Conservation (phyloP, 2,888 invertebrate species). For the Phania funesta region DNA sequence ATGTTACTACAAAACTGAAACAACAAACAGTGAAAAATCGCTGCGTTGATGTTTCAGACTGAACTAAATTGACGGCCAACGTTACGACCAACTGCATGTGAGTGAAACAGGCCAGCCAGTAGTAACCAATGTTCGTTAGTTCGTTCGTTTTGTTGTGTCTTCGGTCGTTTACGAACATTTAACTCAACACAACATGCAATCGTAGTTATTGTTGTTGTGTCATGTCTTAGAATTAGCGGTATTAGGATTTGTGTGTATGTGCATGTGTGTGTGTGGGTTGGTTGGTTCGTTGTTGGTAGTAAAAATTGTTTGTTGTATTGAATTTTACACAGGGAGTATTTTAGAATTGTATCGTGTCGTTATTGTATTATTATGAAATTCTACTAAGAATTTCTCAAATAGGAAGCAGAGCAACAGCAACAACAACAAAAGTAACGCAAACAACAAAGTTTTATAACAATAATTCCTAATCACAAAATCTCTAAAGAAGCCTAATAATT, state of each 20-base stretch:
- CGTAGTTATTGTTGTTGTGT: background rate
- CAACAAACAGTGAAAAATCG: slow-evolving; percentile 59
- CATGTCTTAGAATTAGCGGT: slow-evolving; percentile 12
- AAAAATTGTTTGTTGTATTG: slow-evolving; percentile 7
- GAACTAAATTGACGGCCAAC: slow-evolving; percentile 48
- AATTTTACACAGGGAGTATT: background rate
- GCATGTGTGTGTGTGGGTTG: background rate
- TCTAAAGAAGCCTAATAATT: background rate
- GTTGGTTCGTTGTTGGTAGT: slow-evolving; percentile 20
- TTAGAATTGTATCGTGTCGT: background rate
- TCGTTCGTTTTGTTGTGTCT: slow-evolving; percentile 30
- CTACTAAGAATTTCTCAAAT: slow-evolving; percentile 42
- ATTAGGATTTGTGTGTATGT: background rate
- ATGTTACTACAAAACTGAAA: slow-evolving; percentile 77
- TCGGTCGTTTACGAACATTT: slow-evolving; percentile 51
- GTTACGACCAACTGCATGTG: slow-evolving; percentile 45
- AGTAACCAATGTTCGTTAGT: slow-evolving; percentile 38
- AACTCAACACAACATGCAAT: slow-evolving; percentile 16
- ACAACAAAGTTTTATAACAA: background rate
- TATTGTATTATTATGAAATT: slow-evolving; percentile 28
- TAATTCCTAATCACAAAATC: slow-evolving; percentile 39
- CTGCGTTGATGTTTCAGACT: slow-evolving; percentile 60
- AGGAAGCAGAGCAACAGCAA: slow-evolving; percentile 30
- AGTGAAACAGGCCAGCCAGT: slow-evolving; percentile 20
- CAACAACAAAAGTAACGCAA: no score